These are phyloP conservation scores for Protobothrops flavoviridis DNA, from an alignment of 2,113 vertebrate species.

Conservation along the genomic window DNA sequence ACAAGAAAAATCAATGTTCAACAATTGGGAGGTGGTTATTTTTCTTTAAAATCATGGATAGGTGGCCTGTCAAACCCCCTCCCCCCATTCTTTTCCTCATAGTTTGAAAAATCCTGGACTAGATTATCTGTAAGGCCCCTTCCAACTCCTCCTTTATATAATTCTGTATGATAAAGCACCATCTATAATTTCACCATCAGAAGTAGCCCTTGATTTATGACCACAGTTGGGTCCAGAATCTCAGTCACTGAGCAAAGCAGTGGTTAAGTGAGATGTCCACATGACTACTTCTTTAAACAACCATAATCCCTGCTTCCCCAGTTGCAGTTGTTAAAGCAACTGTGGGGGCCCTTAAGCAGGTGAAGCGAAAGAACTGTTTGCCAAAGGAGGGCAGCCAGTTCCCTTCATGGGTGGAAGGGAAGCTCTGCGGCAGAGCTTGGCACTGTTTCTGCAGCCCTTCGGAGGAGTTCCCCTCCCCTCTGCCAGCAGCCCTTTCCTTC, in stretches of 20 bases:
- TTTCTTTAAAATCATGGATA: not conserved
- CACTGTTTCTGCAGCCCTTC: not conserved
- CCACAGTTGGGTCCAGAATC: not conserved
- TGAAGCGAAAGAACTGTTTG: not conserved
- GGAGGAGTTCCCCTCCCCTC: not conserved
- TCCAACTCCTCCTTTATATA: not conserved
- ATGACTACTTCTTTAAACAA: not conserved
- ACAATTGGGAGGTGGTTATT: not conserved
- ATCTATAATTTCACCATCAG: not conserved
- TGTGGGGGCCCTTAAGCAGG: not conserved
- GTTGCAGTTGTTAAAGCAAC: not conserved
- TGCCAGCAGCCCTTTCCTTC: not conserved
- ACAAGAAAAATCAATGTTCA: not conserved
- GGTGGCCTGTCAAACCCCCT: not conserved
- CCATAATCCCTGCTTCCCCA: not conserved
- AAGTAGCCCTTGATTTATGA: too few species aligned
- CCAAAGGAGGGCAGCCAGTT: not conserved
- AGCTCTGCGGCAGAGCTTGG: not conserved
- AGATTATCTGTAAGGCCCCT: not conserved
- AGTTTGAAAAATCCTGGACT: not conserved
- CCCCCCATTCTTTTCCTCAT: not conserved
- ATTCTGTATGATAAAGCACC: not conserved
- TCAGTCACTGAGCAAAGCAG: not conserved
- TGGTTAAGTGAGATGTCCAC: not conserved
- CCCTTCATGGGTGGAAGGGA: not conserved